phyloP scores from a whole-genome alignment of 2,113 vertebrate species.

The Mystacornis crossleyi region DNA sequence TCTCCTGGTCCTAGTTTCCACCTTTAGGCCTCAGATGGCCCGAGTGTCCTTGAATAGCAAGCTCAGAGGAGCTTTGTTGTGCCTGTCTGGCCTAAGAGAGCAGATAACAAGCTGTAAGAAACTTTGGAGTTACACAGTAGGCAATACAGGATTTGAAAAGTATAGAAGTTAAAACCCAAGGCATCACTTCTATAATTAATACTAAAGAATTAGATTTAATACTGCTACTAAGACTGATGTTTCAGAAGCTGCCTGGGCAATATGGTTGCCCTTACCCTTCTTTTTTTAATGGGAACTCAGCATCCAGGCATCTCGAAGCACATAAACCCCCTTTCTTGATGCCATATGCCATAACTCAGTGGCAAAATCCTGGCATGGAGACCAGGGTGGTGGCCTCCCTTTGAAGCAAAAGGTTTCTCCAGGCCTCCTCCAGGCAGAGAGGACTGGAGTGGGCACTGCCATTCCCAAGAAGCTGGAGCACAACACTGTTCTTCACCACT shows the following conservation, averaged over 20 bases:
- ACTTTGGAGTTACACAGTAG: too few relatives aligned
- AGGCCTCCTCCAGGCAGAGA: background rate
- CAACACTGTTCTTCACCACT: background rate
- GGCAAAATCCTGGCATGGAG: background rate
- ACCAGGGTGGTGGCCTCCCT: background rate
- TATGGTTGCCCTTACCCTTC: background rate
- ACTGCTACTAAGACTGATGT: background rate
- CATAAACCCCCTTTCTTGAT: background rate
- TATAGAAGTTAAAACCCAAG: too few relatives aligned
- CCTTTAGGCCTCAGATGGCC: too few relatives aligned
- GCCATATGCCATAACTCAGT: background rate
- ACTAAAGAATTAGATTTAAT: background rate
- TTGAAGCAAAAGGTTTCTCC: background rate
- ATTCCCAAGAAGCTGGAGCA: accelerated
- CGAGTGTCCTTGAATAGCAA: too few relatives aligned
- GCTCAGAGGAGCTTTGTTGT: too few relatives aligned
- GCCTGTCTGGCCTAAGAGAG: too few relatives aligned
- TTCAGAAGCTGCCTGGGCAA: background rate
- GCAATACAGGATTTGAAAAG: too few relatives aligned
- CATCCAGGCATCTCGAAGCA: background rate
- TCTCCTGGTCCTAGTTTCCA: too few relatives aligned
- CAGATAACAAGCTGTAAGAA: too few relatives aligned
- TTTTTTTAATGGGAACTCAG: background rate
- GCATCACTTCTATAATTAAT: too few relatives aligned
- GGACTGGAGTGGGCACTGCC: background rate